Conservation (phyloP, 2,113 vertebrate genomes). For the Tonatia bakeri region DNA sequence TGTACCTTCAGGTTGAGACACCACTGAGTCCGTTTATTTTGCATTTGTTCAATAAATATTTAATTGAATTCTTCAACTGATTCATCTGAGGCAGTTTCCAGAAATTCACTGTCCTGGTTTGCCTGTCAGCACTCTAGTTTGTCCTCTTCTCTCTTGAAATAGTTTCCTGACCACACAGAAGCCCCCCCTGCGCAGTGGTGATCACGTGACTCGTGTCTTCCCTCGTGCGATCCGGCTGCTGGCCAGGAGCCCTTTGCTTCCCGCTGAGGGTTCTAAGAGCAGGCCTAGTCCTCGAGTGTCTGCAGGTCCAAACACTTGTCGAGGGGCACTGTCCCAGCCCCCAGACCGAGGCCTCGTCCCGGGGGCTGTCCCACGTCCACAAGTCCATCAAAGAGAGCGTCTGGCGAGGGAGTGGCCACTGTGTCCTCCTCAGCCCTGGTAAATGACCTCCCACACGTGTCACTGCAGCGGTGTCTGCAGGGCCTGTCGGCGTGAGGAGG, state of each 20-base stretch:
- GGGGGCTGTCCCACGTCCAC: neutral
- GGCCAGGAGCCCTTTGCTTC: too few relatives aligned
- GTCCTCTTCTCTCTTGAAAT: neutral
- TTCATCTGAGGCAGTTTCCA: neutral
- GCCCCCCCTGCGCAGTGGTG: neutral
- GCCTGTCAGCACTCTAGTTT: neutral
- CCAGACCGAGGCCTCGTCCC: neutral
- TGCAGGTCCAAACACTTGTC: neutral
- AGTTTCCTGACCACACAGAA: neutral
- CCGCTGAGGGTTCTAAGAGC: neutral
- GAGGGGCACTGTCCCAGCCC: neutral
- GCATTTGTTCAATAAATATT: slow-evolving; percentile 69
- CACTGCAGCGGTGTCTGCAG: neutral
- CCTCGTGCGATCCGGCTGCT: too few relatives aligned
- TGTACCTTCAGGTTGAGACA: neutral
- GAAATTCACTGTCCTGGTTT: neutral
- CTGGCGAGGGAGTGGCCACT: neutral
- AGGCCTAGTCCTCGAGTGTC: neutral
- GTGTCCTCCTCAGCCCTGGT: neutral
- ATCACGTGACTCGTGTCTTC: neutral
- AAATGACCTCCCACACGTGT: neutral
- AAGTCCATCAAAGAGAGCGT: neutral
- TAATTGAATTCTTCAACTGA: slow-evolving; percentile 38
- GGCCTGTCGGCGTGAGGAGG: neutral
- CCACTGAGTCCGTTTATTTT: slow-evolving; percentile 22